phyloP scores from a whole-genome alignment of 1,140 invertebrate genomes.

The Drosophila arizonae region DNA sequence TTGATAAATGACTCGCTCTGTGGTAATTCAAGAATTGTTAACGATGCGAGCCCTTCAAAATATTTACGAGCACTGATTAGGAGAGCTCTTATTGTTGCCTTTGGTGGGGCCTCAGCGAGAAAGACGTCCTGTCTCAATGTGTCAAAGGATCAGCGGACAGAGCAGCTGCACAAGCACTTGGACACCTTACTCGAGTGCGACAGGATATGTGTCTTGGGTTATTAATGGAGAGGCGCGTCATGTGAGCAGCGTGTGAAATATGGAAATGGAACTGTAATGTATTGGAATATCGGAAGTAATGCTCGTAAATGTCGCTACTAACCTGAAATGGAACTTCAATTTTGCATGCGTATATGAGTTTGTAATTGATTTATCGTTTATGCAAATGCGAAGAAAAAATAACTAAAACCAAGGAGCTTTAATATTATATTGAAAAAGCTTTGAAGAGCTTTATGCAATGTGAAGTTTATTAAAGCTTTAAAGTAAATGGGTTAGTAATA shows the following conservation, averaged over 20 bases:
- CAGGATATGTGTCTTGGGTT: slow-evolving; percentile 33
- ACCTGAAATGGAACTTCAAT: too few relatives aligned
- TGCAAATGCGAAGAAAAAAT: too few relatives aligned
- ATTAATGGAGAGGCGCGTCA: slow-evolving; percentile 46
- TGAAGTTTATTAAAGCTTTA: too few relatives aligned
- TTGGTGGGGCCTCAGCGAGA: not conserved
- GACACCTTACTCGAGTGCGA: slow-evolving; percentile 41
- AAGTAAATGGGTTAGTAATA: too few relatives aligned
- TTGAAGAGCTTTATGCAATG: too few relatives aligned
- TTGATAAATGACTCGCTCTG: slow-evolving; percentile 29
- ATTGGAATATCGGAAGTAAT: not conserved
- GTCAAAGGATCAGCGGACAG: slow-evolving; percentile 49
- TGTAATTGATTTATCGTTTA: too few relatives aligned
- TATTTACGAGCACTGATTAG: slow-evolving; percentile 35
- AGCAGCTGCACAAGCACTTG: slow-evolving; percentile 37
- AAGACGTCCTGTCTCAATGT: slow-evolving; percentile 25
- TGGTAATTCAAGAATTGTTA: slow-evolving; percentile 21
- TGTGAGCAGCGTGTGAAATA: slow-evolving; percentile 52
- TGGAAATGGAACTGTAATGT: slow-evolving; percentile 8
- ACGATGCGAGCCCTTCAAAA: slow-evolving; percentile 37
- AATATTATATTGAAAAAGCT: too few relatives aligned
- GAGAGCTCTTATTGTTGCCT: not conserved
- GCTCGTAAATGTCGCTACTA: not conserved
- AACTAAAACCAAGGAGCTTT: too few relatives aligned
- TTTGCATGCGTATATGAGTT: too few relatives aligned